Base-by-base conservation (phyloP, 2,888 invertebrate species). In the Coelopa pilipes region DNA sequence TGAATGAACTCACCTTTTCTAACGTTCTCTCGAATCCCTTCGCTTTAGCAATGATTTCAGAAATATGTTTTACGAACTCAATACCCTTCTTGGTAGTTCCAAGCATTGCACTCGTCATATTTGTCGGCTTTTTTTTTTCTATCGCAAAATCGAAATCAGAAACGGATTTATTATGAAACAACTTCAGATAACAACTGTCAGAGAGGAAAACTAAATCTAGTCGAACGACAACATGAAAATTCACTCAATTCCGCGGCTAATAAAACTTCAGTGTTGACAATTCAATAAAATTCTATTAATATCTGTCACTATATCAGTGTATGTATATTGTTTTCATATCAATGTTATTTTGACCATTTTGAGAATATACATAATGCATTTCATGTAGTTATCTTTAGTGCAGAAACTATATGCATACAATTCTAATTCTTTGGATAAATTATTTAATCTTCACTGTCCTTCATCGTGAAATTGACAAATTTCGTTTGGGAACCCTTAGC, bases 401-500 rank as follows among this genome's bases (percentile, higher is more conserved):
- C 4, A 34, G 4, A 34, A 34, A 34, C 34, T 34, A 2, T 34
- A 34, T 34, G 7, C 34, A 7, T 7, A 34, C 34, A 4, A 34
- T 34, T 4, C 34, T 4, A 34, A 34, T 49, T 46, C n/a, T 12
- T 49, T 49, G 19, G 7, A 53, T 50, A 10, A 50, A 24, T 55
- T 57, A 11, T 17, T 13, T n/a, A 3, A 13, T 24, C 19, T 12
- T n/a, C 34, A 34, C 24, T 68, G 53, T 34, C 62, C 12, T 80
- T 75, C 4, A 4, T 34, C 34, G 34, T 7, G 7, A 83, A 70
- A 1, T 82, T 84, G n/a, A 92, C 84, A 84, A 89, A 95, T 86
- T 97, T 97, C 0, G 95, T 95, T 84, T 97, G 97, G 73, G 91
- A 90, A 47, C 96, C 97, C 75, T 91, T 92, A 2, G 95, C 96